Evolutionary conservation across 2,888 invertebrate species (phyloP), one percentile per base, ranked within the genome.

Genomic region (Poecilobothrus nobilitatus): DNA sequence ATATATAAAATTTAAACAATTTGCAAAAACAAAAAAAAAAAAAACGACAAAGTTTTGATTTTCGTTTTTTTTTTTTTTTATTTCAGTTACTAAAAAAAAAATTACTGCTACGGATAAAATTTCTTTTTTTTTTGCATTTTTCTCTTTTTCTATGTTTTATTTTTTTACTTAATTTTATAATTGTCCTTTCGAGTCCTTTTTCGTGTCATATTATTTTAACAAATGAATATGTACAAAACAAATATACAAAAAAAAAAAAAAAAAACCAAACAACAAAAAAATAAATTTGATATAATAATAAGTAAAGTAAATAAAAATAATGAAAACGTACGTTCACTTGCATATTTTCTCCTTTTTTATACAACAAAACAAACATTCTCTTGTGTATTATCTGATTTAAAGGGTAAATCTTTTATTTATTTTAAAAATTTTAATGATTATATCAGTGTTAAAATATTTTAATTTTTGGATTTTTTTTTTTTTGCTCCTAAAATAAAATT

Each of bases 141-240:
- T n/a, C n/a, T n/a, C n/a, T n/a, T n/a, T n/a, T n/a, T n/a, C n/a
- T n/a, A n/a, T n/a, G n/a, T n/a, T n/a, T n/a, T n/a, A n/a, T n/a
- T 53, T 53, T 18, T 15, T 10, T 37, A 37, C 12, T 37, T 37
- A 53, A 53, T n/a, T 53, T 18, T 53, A 4, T 53, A 53, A 53
- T 53, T 53, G 53, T 53, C 53, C 53, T 53, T 53, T 15, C 15
- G 53, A 53, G 53, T 53, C 53, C 53, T 53, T 53, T 53, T 53
- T 53, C 53, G 53, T 53, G 53, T 53, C 53, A 53, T 53, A 53
- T 53, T 53, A 53, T 53, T 53, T 53, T 53, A 53, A 53, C 53
- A 53, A 53, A 53, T 53, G 18, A 53, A 53, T 53, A 18, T 53
- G 53, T 53, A 53, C 18, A 53, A 53, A 53, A 53, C 15, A 18